Base-by-base conservation (phyloP, 1,140 invertebrate species). In the Hycleus phaleratus region DNA sequence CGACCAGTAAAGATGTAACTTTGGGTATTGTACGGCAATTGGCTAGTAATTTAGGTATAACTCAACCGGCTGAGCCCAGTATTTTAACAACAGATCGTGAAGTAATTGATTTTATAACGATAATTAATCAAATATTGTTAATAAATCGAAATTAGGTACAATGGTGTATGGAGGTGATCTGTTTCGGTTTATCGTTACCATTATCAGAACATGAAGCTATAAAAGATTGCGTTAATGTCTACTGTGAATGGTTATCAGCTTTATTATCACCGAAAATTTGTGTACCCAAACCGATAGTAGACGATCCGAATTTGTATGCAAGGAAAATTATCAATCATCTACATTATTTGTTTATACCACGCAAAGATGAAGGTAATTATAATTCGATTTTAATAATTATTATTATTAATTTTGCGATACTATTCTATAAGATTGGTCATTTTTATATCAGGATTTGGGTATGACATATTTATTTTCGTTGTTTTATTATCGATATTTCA, bases 181-280 rank as follows among this genome's bases (percentile, higher is more conserved):
- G 94, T 68, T 95, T 87, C 78, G 95, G 95, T 0, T 78, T 98
- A 0, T 92, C 90, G 38, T 75, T 98, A 38, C 93, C 93, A 0
- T 71, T 97, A 8, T 79, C 82, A 38, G 93, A 97, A 73, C 91
- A 95, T 73, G 94, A 97, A 64, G 91, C 91, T 0, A 88, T 98
- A 42, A 85, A 93, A 61, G 95, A 97, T 74, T 98, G 95, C 76
- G 94, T 97, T 6, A 92, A 91, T 74, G 87, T 98, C 24, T 98
- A 97, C 71, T 97, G 93, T 74, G 94, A 97, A 69, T 98, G 95
- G 95, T 75, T 98, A 26, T 87, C 88, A 0, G 89, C 93, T 1
- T 76, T 96, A 48, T 82, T 95, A 64, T 86, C 91, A 1, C 89
- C 91, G 2, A 90, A 91, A 66, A 80, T 88, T 62, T 84, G 85